Conservation (phyloP, 1,140 invertebrate genomes). For the Caerostris darwini region DNA sequence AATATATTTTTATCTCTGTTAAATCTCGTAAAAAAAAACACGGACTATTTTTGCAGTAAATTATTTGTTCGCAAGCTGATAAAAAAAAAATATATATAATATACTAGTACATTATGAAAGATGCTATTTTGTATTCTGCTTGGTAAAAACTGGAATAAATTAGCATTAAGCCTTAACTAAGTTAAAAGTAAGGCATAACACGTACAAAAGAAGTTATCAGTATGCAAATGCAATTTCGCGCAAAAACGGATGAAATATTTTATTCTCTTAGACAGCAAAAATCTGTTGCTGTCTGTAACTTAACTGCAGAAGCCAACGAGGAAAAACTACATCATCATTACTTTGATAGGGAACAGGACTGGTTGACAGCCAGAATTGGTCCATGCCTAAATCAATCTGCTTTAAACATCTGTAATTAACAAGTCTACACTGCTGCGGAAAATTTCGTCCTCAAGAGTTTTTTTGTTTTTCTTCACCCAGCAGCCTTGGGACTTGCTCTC, state of each 20-base stretch:
- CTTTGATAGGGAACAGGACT: not conserved
- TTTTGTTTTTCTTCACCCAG: not conserved
- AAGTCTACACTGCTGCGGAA: constrained; percentile 27
- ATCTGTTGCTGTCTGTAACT: not conserved
- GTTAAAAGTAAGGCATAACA: too few relatives aligned
- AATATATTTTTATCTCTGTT: too few relatives aligned
- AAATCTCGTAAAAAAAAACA: too few relatives aligned
- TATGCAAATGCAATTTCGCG: not conserved
- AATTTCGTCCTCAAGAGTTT: not conserved
- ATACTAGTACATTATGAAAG: too few relatives aligned
- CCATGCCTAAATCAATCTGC: constrained; percentile 69
- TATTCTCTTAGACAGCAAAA: not conserved
- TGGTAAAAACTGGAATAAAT: too few relatives aligned
- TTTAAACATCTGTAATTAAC: constrained; percentile 71
- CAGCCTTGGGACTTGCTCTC: not conserved
- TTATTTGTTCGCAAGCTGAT: too few relatives aligned
- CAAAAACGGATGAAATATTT: not conserved
- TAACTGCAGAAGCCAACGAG: not conserved
- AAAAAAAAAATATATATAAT: too few relatives aligned
- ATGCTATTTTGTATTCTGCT: too few relatives aligned
- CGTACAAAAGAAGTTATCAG: not conserved
- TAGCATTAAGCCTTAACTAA: too few relatives aligned
- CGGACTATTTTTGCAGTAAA: too few relatives aligned
- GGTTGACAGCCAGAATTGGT: constrained; percentile 57
- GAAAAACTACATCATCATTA: constrained; percentile 65